Base-by-base conservation (phyloP, 2,888 invertebrate genomes). In the Dorcus hopei region DNA sequence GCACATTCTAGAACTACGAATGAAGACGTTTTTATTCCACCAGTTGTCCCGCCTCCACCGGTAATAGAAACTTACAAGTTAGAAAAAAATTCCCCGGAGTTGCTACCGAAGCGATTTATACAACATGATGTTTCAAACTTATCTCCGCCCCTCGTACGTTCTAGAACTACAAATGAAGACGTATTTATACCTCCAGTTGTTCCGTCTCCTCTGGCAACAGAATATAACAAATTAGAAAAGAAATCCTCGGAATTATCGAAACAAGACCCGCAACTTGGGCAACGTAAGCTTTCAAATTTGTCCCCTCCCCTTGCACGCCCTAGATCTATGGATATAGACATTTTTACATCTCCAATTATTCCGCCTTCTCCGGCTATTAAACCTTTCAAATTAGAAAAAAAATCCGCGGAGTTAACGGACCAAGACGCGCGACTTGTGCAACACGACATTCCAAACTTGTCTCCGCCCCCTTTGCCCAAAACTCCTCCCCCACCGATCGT, bases 281-380 rank as follows among this genome's bases (percentile, higher is more conserved):
- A 7, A 61, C 63, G n/a, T 4, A 49, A 45, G 51, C 53, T 51
- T 63, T 63, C 42, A 6, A 54, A 56, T 42, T 45, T 49, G 4
- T 49, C 47, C 14, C 57, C 52, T 5, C 57, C 57, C 4, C 23
- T 47, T 14, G 14, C 38, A 23, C 48, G 49, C 1, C 7, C 26
- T 33, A 33, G 26, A 33, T 6, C 7, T 33, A 33, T 4, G 7
- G 5, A 33, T 33, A 4, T 1, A 33, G 19, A 38, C 8, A 11
- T 33, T 23, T 19, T 48, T 26, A 33, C 49, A 40, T 16, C 14
- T 42, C 40, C 47, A 16, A 39, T 51, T 9, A 43, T 50, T 11
- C 45, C 57, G 38, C 57, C 57, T 14, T 52, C 19, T 19, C 19
- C 19, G 19, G 19, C 19, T 2, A 19, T 19, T 19, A 19, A 19